phyloP scores from a whole-genome alignment of 2,888 invertebrate genomes.

The Suillia variegata region DNA sequence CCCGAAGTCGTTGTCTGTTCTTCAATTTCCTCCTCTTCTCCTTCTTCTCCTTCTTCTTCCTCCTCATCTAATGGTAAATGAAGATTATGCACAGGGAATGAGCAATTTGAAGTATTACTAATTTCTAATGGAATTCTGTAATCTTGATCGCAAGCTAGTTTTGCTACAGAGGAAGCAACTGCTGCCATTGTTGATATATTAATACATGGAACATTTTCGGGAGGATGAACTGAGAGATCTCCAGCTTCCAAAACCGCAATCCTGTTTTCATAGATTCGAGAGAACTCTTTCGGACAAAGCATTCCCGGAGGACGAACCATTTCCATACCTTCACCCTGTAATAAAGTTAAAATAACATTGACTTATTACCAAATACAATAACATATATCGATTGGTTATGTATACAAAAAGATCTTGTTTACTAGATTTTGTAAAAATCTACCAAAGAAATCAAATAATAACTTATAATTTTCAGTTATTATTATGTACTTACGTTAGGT shows the following conservation, averaged over 20 bases:
- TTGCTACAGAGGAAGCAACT: slow-evolving; percentile 25
- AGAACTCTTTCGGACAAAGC: slow-evolving; percentile 37
- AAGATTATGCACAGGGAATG: background rate
- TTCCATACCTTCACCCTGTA: slow-evolving; percentile 25
- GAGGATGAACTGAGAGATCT: slow-evolving; percentile 40
- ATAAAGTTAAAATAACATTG: background rate
- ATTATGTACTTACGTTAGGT: slow-evolving; percentile 31
- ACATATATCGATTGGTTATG: too few species aligned
- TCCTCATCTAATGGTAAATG: slow-evolving; percentile 4
- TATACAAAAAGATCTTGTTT: too few species aligned
- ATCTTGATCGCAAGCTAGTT: slow-evolving; percentile 16
- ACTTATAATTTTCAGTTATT: too few species aligned
- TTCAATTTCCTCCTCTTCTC: background rate
- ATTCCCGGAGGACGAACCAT: slow-evolving; percentile 33
- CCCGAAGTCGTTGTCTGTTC: background rate
- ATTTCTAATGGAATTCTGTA: too few species aligned
- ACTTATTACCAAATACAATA: background rate
- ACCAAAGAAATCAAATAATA: too few species aligned
- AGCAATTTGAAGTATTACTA: too few species aligned
- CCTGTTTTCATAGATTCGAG: slow-evolving; percentile 36
- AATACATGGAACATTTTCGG: slow-evolving; percentile 41
- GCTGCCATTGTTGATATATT: slow-evolving; percentile 33
- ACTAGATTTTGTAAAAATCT: too few species aligned
- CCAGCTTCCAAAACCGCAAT: slow-evolving; percentile 38
- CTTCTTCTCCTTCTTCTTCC: slow-evolving; percentile 12